phyloP scores from a whole-genome alignment of 1,140 invertebrate species.

The Steinernema feltiae region DNA sequence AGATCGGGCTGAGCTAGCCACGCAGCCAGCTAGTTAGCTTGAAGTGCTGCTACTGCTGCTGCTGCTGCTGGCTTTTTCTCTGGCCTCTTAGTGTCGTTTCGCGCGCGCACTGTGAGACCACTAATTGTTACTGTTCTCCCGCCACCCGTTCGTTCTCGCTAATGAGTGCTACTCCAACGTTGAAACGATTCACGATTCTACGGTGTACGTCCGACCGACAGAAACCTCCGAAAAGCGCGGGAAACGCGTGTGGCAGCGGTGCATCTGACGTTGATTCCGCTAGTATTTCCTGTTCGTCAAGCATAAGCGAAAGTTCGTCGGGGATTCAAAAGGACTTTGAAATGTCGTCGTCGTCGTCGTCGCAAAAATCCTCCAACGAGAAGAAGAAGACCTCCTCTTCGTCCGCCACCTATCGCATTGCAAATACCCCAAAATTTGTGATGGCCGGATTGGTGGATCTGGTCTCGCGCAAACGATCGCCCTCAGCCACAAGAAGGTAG shows the following conservation, averaged over 20 bases:
- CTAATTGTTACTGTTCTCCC: not conserved
- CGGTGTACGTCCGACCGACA: not conserved
- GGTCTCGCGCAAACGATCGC: not conserved
- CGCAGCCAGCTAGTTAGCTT: not conserved
- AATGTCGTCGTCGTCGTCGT: no score
- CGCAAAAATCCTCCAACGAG: not conserved
- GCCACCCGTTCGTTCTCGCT: not conserved
- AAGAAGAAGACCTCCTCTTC: no score
- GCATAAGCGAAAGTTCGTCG: constrained; percentile 2
- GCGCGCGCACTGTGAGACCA: not conserved
- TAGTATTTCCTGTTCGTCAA: not conserved
- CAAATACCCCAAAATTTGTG: constrained; percentile 2
- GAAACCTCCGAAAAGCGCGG: no score
- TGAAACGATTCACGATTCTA: not conserved
- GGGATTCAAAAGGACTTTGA: not conserved
- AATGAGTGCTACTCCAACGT: not conserved
- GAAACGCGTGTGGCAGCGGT: not conserved
- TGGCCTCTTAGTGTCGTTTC: not conserved
- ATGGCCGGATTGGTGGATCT: constrained; percentile 1
- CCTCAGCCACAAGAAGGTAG: not conserved
- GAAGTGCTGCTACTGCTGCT: no score
- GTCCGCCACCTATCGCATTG: not conserved
- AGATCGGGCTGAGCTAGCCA: not conserved
- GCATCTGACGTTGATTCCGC: not conserved
- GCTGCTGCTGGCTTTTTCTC: no score